Evolutionary conservation across 23 tunicate genomes (phyloP), one percentile per base, ranked within the genome.

Genomic region (Ascidia mentula): DNA sequence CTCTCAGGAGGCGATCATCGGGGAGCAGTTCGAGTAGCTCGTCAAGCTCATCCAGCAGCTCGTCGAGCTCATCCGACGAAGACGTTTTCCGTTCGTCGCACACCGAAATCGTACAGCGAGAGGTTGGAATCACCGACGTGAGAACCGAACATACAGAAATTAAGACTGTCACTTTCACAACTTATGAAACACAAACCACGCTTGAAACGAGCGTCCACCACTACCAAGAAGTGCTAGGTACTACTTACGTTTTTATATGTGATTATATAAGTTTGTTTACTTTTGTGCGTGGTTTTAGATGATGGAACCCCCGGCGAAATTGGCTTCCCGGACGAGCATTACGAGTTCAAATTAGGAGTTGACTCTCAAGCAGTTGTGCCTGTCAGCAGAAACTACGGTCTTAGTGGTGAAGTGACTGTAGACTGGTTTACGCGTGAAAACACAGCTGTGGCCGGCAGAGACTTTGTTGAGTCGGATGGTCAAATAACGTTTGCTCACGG

Each of bases 401-500:
- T 72, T 33, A 38, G 39, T 15, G 99, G 94, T 36, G 36, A 37
- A 32, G 90, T 82, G 30, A 60, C 80, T 34, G 94, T 96, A n/a
- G 89, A 73, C 31, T 96, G 97, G 97, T 79, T 59, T 69, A 81
- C 88, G 34, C 69, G 98, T 37, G 98, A 93, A 46, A 72, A 93
- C 60, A 77, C 93, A 17, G 98, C 98, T 0, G 87, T 88, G 9
- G 83, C 81, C 22, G 93, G 88, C n/a, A 59, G 26, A 38, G 93
- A 93, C 60, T 93, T 83, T 72, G 77, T 77, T 13, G 98, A 93
- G 42, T 73, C 81, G 13, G 30, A 59, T 32, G 98, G 98, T 31
- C 31, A 59, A 18, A 37, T 46, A 1, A 32, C 30, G 4, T 93
- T 87, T 46, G 82, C 42, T 37, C 82, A 87, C 72, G 98, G 98